These are phyloP conservation scores for Leptopterna dolabrata DNA, from an alignment of 2,888 invertebrate species.

Conservation along the genomic window DNA sequence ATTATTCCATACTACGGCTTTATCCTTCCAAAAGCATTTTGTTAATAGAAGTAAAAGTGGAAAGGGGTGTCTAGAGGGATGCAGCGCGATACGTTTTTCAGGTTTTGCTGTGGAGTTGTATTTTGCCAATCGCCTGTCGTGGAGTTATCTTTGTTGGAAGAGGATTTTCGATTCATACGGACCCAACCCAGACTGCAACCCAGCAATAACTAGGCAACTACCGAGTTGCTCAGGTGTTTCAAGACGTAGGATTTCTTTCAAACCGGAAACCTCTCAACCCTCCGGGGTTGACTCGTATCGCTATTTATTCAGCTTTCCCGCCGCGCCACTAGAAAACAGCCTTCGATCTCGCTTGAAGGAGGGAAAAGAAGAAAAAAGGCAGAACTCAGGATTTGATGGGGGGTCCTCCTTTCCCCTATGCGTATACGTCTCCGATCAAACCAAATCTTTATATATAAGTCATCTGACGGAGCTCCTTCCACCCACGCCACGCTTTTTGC, in stretches of 20 bases:
- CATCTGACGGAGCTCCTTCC: not conserved
- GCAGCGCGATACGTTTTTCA: no score
- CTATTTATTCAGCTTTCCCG: not conserved
- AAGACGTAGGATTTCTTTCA: not conserved
- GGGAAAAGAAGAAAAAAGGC: not conserved
- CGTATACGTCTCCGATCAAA: constrained; percentile 28
- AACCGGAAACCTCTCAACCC: not conserved
- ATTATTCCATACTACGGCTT: no score
- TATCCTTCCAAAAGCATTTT: no score
- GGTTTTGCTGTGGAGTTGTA: no score
- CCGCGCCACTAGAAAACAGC: not conserved
- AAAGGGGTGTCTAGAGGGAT: no score
- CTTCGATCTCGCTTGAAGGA: not conserved
- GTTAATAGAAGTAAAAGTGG: no score
- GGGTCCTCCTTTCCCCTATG: not conserved
- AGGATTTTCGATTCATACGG: no score
- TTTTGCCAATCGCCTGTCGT: no score
- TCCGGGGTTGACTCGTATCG: not conserved
- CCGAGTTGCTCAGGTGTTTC: not conserved
- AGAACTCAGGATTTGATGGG: constrained; percentile 1
- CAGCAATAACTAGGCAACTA: not conserved
- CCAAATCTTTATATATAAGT: constrained; percentile 42
- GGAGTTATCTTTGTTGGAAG: no score
- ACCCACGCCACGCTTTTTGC: not conserved
- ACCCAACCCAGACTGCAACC: not conserved